Evolutionary conservation across 2,888 invertebrate species (phyloP), one percentile per base, ranked within the genome.

Genomic region (Pyrrhopygopsis socrates): DNA sequence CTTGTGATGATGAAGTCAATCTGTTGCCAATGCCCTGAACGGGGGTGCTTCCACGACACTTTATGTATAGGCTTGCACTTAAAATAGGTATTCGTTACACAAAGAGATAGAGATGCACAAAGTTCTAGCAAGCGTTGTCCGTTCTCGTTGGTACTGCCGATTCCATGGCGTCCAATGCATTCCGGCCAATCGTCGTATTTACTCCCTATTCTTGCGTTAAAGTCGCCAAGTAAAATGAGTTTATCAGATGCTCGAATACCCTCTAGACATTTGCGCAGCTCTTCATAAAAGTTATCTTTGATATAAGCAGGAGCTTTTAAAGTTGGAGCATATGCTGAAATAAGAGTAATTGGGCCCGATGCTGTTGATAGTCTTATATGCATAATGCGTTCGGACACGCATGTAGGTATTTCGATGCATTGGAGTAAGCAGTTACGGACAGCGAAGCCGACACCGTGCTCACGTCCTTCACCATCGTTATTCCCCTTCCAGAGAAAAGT

Each of bases 31-130:
- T 90, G 88, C 6, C 83, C 81, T 9, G 89, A 88, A 2, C 88
- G 84, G 0, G 91, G 91, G 27, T 89, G 89, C 63, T 68, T 86
- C 89, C 88, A 92, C 0, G 88, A 91, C 0, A 90, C 90, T 87
- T 89, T 90, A 8, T 65, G 89, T 1, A 20, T 34, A 1, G 24
- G 11, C 60, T 86, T 90, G 29, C 76, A 67, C 41, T 83, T 85
- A 34, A 87, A 89, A 29, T 85, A 89, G 18, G 84, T 86, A 38
- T 83, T 88, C 4, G 88, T 89, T 6, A 91, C 83, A 79, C 91
- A 91, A 1, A 93, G 58, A 2, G n/a, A 60, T 20, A 74, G 38
- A n/a, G 20, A 27, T 18, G 88, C 41, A 38, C 90, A 90, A 24
- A 91, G 54, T 30, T 90, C 88, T 5, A 90, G 34, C 6, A 91